These are phyloP conservation scores for Thymelicus sylvestris DNA, from an alignment of 2,888 invertebrate genomes.

Conservation along the genomic window DNA sequence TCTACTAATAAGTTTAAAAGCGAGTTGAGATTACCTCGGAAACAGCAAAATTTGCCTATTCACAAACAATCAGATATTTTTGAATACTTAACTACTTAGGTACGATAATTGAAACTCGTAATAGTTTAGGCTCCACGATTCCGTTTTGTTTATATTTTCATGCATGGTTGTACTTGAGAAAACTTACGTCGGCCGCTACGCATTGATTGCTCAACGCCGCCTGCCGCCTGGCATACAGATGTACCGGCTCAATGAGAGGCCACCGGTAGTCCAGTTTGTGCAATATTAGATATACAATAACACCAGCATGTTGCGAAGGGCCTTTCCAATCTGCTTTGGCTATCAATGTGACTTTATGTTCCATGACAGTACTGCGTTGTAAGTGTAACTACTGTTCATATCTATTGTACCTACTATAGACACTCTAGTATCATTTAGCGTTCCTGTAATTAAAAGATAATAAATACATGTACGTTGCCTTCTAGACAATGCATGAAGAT, in stretches of 20 bases:
- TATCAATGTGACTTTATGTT: conserved; percentile 17
- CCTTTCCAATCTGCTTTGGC: conserved; percentile 36
- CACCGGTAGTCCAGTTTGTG: conserved; percentile 42
- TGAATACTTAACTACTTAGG: background rate
- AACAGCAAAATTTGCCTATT: no score
- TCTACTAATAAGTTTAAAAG: no score
- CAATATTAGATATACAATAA: conserved; percentile 43
- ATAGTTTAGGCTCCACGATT: background rate
- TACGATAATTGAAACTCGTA: background rate
- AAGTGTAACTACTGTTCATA: conserved; percentile 15
- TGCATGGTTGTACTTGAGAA: conserved; percentile 35
- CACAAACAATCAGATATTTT: no score
- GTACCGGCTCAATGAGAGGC: conserved; percentile 43
- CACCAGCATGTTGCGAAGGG: conserved; percentile 42
- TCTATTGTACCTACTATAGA: background rate
- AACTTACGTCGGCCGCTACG: conserved; percentile 36
- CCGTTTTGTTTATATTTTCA: conserved; percentile 36
- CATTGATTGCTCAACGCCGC: conserved; percentile 43
- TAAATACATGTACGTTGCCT: background rate
- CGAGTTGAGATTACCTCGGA: no score
- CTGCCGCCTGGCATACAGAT: conserved; percentile 33
- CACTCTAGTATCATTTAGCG: conserved; percentile 2
- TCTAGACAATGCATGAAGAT: conserved; percentile 29
- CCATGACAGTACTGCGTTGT: conserved; percentile 8
- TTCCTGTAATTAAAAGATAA: conserved; percentile 21